A percentile compares a stretch with the other conserved stretches of the same genome.
Evolutionary conservation across 1,140 invertebrate genomes (phyloP).

Genomic region (Elymnias hypermnestra): DNA sequence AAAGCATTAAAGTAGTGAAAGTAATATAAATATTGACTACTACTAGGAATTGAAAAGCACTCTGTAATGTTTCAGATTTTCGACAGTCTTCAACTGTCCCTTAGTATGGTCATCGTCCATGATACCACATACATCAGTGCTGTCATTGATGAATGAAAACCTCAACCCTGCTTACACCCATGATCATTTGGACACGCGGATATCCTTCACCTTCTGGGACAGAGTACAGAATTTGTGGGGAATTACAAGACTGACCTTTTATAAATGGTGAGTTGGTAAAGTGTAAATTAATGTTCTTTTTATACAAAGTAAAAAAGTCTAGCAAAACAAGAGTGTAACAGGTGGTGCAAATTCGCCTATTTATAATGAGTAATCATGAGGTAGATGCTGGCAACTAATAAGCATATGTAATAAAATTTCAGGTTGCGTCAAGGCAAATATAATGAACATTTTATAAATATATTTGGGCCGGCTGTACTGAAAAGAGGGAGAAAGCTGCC

Average conservation of each 20-base stretch:
- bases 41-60: too few relatives aligned
- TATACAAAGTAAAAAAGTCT: too few relatives aligned
- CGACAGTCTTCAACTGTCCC: slow-evolving; percentile 39
- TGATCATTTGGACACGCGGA: slow-evolving; percentile 5
- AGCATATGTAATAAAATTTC: too few relatives aligned
- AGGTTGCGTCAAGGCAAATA: slow-evolving; percentile 1
- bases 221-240: slow-evolving; percentile 26
- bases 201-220: slow-evolving; percentile 30
- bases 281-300: too few relatives aligned
- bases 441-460: slow-evolving; percentile 5
- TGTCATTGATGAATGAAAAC: slow-evolving; percentile 37
- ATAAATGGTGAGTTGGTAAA: slow-evolving; percentile 29
- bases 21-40: too few relatives aligned
- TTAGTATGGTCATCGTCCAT: slow-evolving; percentile 45
- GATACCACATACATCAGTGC: slow-evolving; percentile 34
- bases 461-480: slow-evolving; percentile 11
- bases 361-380: too few relatives aligned
- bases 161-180: slow-evolving; percentile 39
- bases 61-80: slow-evolving; percentile 35
- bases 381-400: too few relatives aligned
- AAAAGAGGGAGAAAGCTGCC: slow-evolving; percentile 27
- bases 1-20: too few relatives aligned
- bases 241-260: slow-evolving; percentile 4
- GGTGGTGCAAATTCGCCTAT: too few relatives aligned
- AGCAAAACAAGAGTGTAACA: too few relatives aligned